These are phyloP conservation scores for Porphyrio hochstetteri DNA, from an alignment of 2,113 vertebrate species.

Conservation along the genomic window DNA sequence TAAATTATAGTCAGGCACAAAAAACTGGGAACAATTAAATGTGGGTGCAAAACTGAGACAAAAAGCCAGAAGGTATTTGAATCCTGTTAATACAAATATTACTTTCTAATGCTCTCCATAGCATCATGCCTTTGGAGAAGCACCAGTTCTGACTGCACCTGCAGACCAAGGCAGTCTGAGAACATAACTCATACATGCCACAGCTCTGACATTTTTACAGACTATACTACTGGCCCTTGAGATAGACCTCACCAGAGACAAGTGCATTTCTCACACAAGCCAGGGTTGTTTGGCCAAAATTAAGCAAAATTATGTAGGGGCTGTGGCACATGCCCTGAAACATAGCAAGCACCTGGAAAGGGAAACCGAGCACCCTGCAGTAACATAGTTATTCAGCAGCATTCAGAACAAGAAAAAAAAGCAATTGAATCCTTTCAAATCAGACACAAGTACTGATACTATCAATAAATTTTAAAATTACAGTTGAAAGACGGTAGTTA, in stretches of 20 bases:
- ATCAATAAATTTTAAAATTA: neutral
- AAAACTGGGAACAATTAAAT: slow-evolving; percentile 32
- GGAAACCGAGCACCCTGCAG: neutral
- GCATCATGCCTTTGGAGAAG: neutral
- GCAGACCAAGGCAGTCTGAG: neutral
- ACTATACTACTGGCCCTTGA: neutral
- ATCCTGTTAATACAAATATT: neutral
- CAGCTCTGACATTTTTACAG: neutral
- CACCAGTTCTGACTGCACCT: neutral
- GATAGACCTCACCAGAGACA: neutral
- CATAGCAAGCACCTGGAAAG: neutral
- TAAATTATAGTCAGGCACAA: slow-evolving; percentile 31
- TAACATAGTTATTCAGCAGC: neutral
- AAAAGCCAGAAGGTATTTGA: neutral
- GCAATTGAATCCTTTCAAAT: neutral
- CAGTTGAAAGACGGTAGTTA: slow-evolving; percentile 23
- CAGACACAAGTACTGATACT: slow-evolving; percentile 6
- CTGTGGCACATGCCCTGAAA: neutral
- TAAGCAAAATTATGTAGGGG: neutral
- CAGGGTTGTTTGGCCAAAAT: neutral
- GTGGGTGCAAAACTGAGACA: neutral
- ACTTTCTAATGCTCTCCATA: neutral
- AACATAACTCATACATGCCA: neutral
- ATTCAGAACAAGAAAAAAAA: neutral
- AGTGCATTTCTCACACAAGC: neutral